phyloP scores from a whole-genome alignment of 2,888 invertebrate genomes.

The Platycheirus rosarum region DNA sequence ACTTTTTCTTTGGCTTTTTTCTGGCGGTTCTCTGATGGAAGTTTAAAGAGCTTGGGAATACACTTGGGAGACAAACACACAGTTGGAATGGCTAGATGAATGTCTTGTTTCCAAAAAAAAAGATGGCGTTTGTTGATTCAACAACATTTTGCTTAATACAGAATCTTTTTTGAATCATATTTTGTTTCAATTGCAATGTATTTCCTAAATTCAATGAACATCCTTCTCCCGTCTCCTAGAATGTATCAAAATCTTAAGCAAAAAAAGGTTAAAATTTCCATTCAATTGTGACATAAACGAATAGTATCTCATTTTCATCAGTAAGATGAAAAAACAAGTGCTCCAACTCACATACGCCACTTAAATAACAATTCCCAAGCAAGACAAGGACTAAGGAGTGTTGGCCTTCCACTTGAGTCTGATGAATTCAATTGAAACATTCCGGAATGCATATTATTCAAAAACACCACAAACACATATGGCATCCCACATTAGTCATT shows the following conservation, averaged over 20 bases:
- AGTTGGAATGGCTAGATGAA: too few species aligned
- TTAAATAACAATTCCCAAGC: conserved; percentile 26
- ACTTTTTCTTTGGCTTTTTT: conserved; percentile 1
- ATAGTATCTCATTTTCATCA: not conserved
- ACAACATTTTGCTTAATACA: too few species aligned
- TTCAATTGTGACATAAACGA: not conserved
- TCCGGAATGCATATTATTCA: conserved; percentile 52
- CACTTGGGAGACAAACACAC: too few species aligned
- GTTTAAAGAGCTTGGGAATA: too few species aligned
- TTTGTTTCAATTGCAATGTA: too few species aligned
- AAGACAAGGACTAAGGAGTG: conserved; percentile 45
- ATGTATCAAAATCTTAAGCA: too few species aligned
- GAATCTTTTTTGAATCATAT: too few species aligned
- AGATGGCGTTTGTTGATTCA: too few species aligned
- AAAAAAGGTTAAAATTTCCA: not conserved
- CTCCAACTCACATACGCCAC: conserved; percentile 13
- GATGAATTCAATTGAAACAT: conserved; percentile 63
- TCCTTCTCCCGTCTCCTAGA: too few species aligned
- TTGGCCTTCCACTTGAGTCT: conserved; percentile 55
- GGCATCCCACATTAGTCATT: conserved; percentile 63
- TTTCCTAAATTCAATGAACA: too few species aligned
- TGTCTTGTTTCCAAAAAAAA: too few species aligned
- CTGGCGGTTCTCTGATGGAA: too few species aligned
- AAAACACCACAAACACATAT: conserved; percentile 46
- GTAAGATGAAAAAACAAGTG: conserved; percentile 1